phyloP scores from a whole-genome alignment of 2,113 vertebrate genomes.

The Smithornis capensis region DNA sequence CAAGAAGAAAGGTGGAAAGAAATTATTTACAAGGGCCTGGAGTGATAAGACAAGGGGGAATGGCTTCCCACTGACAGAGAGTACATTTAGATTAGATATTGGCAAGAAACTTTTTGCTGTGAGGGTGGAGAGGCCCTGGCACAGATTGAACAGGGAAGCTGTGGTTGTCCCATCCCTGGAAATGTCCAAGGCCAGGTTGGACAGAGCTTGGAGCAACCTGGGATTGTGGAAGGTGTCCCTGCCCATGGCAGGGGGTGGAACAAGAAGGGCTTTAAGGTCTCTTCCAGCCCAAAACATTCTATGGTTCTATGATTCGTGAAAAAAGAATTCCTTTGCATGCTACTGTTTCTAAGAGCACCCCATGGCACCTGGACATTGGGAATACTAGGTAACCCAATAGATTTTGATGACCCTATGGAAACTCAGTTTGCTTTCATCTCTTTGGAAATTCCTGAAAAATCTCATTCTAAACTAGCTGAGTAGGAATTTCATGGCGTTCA shows the following conservation, averaged over 20 bases:
- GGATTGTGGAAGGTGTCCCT: background rate
- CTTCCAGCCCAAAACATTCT: background rate
- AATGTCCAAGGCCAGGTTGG: background rate
- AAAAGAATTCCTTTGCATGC: background rate
- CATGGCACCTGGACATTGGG: background rate
- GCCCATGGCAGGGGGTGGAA: background rate
- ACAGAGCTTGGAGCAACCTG: background rate
- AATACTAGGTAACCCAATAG: background rate
- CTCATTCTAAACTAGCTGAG: background rate
- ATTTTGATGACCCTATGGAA: background rate
- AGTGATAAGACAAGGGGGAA: background rate
- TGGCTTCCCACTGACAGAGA: background rate
- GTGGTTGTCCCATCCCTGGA: background rate
- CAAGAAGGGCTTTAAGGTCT: rapidly evolving
- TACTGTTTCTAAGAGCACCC: background rate
- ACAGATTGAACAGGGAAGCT: background rate
- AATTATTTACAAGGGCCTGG: background rate
- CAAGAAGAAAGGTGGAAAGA: background rate
- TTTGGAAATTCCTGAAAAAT: background rate
- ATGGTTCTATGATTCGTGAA: background rate
- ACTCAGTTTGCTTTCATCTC: background rate
- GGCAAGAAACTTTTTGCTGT: background rate
- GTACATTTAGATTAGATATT: background rate
- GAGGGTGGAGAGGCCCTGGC: background rate
- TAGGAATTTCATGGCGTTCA: background rate